Percentiles rank a stretch among this genome's conserved stretches.
Evolutionary conservation across 2,888 invertebrate genomes (phyloP).

Genomic region (Papilio gigon): DNA sequence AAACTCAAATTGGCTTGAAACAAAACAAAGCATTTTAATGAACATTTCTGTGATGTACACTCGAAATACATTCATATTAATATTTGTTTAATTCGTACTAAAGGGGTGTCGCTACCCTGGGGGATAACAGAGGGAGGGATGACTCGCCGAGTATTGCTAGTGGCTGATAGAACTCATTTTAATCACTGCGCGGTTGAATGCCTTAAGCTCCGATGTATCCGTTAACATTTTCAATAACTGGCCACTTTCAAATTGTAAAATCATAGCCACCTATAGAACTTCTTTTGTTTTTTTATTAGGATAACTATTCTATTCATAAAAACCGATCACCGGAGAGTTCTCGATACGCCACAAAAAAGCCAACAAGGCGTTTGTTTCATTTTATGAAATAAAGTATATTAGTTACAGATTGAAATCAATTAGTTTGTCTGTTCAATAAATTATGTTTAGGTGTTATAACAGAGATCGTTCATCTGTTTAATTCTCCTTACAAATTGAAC

Average conservation of each 20-base stretch:
- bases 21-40: constrained; percentile 2
- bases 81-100: neutral
- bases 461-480: neutral
- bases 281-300: neutral
- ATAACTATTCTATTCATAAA: neutral
- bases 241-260: neutral
- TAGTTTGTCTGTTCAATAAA: no score
- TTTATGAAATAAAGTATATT: no score
- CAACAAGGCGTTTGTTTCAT: no score
- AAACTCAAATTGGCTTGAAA: constrained; percentile 11
- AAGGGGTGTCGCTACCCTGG: neutral
- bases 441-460: no score
- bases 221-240: neutral
- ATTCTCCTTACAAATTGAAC: neutral
- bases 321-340: neutral
- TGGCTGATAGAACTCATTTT: constrained; percentile 8
- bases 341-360: no score
- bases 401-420: no score
- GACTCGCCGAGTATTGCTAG: neutral
- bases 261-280: neutral
- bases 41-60: neutral
- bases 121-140: neutral
- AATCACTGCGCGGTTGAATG: neutral
- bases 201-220: neutral
- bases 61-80: neutral